These are phyloP conservation scores for Ataeniobius toweri DNA, from an alignment of 2,797 vertebrate species.

Conservation along the genomic window DNA sequence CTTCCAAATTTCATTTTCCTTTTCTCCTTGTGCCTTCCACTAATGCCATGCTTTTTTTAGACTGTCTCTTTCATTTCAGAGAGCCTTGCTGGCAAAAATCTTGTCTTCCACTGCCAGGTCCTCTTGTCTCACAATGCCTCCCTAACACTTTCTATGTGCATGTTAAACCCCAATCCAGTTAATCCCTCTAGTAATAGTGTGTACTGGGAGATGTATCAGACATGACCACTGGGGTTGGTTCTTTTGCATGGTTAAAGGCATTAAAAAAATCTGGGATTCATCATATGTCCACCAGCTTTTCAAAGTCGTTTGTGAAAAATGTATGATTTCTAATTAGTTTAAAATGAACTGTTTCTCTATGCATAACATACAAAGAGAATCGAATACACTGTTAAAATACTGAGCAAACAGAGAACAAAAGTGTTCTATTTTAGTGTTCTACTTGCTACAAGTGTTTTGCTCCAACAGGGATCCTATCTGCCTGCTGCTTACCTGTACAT, in stretches of 20 bases:
- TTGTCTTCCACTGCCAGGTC: constrained; percentile 55
- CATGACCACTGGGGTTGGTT: constrained; percentile 62
- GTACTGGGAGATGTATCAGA: constrained; percentile 68
- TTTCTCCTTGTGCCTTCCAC: constrained; percentile 17
- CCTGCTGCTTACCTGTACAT: constrained; percentile 24
- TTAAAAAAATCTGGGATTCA: constrained; percentile 46
- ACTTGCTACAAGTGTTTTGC: not conserved
- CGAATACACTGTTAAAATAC: not conserved
- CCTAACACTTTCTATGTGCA: constrained; percentile 34
- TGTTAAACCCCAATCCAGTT: constrained; percentile 59
- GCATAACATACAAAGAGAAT: not conserved
- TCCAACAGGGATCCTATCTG: constrained; percentile 5
- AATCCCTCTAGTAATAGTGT: constrained; percentile 76
- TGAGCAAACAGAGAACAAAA: not conserved
- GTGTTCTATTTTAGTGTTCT: constrained; percentile 1
- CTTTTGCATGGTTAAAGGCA: constrained; percentile 48
- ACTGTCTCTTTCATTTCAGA: constrained; percentile 52
- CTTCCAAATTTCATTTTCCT: constrained; percentile 24
- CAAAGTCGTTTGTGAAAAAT: constrained; percentile 30
- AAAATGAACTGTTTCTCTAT: constrained; percentile 12
- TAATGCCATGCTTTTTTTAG: constrained; percentile 28
- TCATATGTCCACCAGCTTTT: constrained; percentile 38
- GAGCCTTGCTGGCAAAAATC: constrained; percentile 50
- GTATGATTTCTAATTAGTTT: constrained; percentile 33
- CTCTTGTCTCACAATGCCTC: constrained; percentile 64